These are phyloP conservation scores for Sebastes minor DNA, from an alignment of 2,797 vertebrate species.

Conservation along the genomic window DNA sequence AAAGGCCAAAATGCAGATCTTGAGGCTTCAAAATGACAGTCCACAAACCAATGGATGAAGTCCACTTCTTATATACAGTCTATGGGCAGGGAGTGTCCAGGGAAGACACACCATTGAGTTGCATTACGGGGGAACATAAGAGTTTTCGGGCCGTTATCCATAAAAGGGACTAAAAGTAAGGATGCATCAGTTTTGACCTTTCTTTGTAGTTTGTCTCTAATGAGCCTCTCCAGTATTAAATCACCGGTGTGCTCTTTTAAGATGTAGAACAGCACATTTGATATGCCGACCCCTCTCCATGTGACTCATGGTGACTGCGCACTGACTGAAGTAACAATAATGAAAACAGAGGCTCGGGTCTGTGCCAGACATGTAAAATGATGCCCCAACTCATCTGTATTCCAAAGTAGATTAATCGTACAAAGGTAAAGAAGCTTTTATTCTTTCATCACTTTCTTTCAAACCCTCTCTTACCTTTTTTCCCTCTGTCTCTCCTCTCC, in stretches of 20 bases:
- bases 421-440: slow-evolving; percentile 47
- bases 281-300: neutral
- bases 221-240: neutral
- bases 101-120: neutral
- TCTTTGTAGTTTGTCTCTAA: neutral
- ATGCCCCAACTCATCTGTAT: slow-evolving; percentile 44
- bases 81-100: neutral
- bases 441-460: slow-evolving; percentile 45
- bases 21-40: no score
- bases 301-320: slow-evolving; percentile 10
- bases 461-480: slow-evolving; percentile 6
- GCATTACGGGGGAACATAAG: neutral
- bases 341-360: slow-evolving; percentile 18
- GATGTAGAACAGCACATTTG: slow-evolving; percentile 1
- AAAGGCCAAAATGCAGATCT: no score
- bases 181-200: neutral
- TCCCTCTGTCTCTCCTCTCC: neutral
- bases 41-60: no score
- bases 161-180: neutral
- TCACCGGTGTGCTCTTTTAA: neutral
- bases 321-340: neutral
- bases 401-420: slow-evolving; percentile 41
- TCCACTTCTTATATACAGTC: no score
- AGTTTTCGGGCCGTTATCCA: neutral
- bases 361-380: slow-evolving; percentile 32